A percentile compares a stretch with the other conserved stretches of the same genome.
Conservation (phyloP, 2,113 vertebrate genomes). For the Pongo abelii region DNA sequence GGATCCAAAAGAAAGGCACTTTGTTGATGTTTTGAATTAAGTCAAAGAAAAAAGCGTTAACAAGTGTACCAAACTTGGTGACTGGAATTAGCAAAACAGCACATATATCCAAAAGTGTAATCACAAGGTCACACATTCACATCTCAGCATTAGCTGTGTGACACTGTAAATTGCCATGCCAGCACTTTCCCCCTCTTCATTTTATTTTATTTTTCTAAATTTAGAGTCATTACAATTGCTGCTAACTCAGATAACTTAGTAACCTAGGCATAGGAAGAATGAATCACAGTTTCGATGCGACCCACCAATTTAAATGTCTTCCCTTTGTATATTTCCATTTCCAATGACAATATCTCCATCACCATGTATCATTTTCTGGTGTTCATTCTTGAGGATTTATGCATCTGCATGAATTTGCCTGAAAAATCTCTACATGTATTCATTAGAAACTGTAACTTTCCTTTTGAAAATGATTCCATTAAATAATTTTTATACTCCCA, state of each 20-base stretch:
- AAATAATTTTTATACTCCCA: constrained; percentile 13
- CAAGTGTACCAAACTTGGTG: background rate
- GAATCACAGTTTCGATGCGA: constrained; percentile 34
- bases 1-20: background rate
- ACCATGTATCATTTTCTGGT: background rate
- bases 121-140: constrained; percentile 71
- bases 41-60: constrained; percentile 23
- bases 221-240: constrained; percentile 64
- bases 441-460: background rate
- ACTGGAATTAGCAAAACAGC: constrained; percentile 48
- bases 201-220: constrained; percentile 72
- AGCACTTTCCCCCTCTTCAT: constrained; percentile 59
- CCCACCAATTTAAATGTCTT: constrained; percentile 30
- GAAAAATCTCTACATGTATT: background rate
- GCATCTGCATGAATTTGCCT: background rate
- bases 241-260: constrained; percentile 67
- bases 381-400: constrained; percentile 16
- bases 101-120: constrained; percentile 40
- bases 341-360: constrained; percentile 31
- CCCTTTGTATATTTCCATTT: constrained; percentile 34
- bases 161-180: constrained; percentile 50
- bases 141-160: constrained; percentile 46
- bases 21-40: constrained; percentile 45
- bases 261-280: constrained; percentile 41
- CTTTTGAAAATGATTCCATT: constrained; percentile 9